A percentile compares a stretch with the other conserved stretches of the same genome.
Evolutionary conservation across 2,888 invertebrate species (phyloP).

Genomic region (Helicoverpa assulta): DNA sequence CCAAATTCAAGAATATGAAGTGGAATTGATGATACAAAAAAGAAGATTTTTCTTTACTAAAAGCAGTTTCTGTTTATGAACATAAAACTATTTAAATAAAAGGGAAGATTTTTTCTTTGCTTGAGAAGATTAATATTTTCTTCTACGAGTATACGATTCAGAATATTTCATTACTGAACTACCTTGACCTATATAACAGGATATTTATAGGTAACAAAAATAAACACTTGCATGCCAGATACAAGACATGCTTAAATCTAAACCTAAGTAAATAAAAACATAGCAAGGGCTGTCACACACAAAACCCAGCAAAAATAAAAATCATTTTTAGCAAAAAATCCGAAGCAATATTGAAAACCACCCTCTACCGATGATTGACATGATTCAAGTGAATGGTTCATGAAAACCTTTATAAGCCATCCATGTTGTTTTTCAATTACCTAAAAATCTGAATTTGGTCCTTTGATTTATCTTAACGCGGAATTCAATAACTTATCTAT

Average conservation of each 20-base stretch:
- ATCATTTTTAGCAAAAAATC: slow-evolving; percentile 12
- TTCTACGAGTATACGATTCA: not conserved
- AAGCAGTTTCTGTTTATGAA: not conserved
- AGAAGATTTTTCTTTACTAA: not conserved
- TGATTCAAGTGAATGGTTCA: slow-evolving; percentile 2
- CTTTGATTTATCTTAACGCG: too few species aligned
- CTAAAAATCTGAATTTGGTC: not conserved
- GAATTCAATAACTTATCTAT: too few species aligned
- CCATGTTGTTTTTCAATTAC: not conserved
- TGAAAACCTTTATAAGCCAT: not conserved
- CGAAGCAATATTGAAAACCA: slow-evolving; percentile 34
- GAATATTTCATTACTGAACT: not conserved
- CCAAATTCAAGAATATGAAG: not conserved
- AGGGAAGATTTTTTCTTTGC: too few species aligned
- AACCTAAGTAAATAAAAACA: slow-evolving; percentile 20
- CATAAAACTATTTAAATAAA: too few species aligned
- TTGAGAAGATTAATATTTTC: not conserved
- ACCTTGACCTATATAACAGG: not conserved
- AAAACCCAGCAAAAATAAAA: slow-evolving; percentile 29
- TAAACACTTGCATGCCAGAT: slow-evolving; percentile 46
- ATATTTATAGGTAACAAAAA: slow-evolving; percentile 19
- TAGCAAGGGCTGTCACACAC: slow-evolving; percentile 56
- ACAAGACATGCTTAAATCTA: slow-evolving; percentile 48
- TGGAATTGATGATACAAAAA: not conserved
- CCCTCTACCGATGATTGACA: slow-evolving; percentile 28